phyloP scores from a whole-genome alignment of 2,113 vertebrate genomes.

The Ceratotherium simum region DNA sequence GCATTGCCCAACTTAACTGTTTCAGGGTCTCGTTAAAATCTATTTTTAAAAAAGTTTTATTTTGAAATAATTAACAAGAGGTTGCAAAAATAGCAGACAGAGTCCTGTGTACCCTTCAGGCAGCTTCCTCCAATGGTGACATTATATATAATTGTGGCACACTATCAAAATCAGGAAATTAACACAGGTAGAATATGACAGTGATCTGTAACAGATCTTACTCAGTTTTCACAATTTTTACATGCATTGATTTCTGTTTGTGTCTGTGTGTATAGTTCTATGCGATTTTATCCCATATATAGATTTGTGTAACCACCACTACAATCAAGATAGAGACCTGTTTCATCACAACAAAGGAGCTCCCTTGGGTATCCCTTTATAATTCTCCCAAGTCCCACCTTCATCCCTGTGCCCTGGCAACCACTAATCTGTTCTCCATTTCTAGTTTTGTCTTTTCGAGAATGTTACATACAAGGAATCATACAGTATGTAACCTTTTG shows the following conservation, averaged over 20 bases:
- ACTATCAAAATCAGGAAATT: not conserved
- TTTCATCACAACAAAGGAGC: not conserved
- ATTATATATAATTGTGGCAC: not conserved
- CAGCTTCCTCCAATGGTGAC: not conserved
- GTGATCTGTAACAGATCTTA: not conserved
- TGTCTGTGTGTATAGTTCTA: not conserved
- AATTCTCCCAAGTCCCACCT: not conserved
- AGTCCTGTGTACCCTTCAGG: not conserved
- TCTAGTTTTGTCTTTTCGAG: not conserved
- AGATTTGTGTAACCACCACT: not conserved
- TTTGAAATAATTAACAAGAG: not conserved
- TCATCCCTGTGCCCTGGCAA: not conserved
- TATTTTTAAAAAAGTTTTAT: not conserved
- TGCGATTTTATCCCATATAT: not conserved
- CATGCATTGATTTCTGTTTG: not conserved
- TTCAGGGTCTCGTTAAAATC: not conserved
- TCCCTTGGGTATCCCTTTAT: not conserved
- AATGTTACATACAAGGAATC: not conserved
- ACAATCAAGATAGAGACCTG: not conserved
- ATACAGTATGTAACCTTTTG: not conserved
- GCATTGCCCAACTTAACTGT: not conserved
- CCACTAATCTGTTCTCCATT: not conserved
- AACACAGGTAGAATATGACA: not conserved
- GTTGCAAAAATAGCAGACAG: not conserved
- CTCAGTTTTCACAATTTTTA: not conserved